Conservation (phyloP, 2,888 invertebrate genomes). For the Thymelicus acteon region DNA sequence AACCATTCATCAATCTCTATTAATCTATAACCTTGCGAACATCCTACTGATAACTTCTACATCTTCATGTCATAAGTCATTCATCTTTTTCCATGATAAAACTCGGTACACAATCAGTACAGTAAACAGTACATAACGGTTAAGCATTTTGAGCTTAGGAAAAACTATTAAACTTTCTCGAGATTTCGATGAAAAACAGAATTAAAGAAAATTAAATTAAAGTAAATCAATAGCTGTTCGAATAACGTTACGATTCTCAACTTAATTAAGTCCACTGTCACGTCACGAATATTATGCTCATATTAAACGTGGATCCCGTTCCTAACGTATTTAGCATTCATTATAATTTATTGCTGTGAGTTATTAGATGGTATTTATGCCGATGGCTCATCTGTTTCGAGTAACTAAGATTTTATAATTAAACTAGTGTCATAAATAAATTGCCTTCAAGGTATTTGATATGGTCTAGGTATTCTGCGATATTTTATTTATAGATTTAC, state of each 20-base stretch:
- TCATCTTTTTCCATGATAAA: too few species aligned
- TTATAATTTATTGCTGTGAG: constrained; percentile 22
- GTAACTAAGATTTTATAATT: constrained; percentile 12
- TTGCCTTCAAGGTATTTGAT: background rate
- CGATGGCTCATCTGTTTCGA: background rate
- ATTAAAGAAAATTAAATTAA: constrained; percentile 22
- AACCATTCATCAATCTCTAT: too few species aligned
- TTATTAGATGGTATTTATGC: constrained; percentile 12
- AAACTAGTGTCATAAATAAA: constrained; percentile 5
- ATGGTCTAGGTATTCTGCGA: too few species aligned
- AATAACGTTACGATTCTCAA: constrained; percentile 27
- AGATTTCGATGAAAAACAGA: constrained; percentile 11
- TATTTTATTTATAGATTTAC: too few species aligned
- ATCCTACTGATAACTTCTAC: too few species aligned
- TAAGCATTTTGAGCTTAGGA: background rate
- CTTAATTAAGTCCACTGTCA: constrained; percentile 31
- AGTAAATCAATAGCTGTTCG: constrained; percentile 25
- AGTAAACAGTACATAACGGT: too few species aligned
- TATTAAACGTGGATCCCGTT: constrained; percentile 12
- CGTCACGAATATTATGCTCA: constrained; percentile 25
- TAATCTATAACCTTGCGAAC: too few species aligned
- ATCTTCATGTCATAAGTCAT: too few species aligned
- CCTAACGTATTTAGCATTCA: constrained; percentile 32
- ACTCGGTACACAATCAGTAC: too few species aligned
- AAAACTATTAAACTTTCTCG: background rate